These are phyloP conservation scores for Geodia barretti DNA, from an alignment of 37 sponge, comb jelly and placozoan species.

Conservation along the genomic window DNA sequence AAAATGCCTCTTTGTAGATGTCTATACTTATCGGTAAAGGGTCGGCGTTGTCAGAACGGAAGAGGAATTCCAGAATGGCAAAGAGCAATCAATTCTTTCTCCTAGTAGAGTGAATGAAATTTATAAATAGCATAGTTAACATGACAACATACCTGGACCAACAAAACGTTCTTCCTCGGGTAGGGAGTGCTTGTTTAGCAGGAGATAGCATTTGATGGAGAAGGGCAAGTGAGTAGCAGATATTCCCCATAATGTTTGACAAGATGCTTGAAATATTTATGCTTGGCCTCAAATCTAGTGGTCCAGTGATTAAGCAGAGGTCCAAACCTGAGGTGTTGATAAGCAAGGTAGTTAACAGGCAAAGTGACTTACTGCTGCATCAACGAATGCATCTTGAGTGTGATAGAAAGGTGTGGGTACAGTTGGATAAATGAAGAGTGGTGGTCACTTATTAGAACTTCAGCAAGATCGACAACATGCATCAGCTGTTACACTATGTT, in stretches of 20 bases:
- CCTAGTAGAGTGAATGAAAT: too few relatives aligned
- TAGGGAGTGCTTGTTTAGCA: not conserved
- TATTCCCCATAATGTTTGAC: constrained; percentile 2
- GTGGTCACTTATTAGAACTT: constrained; percentile 3
- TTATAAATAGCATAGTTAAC: too few relatives aligned
- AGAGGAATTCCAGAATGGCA: too few relatives aligned
- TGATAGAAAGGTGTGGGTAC: not conserved
- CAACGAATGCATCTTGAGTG: constrained; percentile 11
- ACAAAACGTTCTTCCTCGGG: not conserved
- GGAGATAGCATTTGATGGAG: not conserved
- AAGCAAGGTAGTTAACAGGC: not conserved
- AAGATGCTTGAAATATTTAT: constrained; percentile 16
- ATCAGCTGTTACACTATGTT: too few relatives aligned
- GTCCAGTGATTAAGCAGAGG: not conserved
- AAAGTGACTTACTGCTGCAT: too few relatives aligned
- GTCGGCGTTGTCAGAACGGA: too few relatives aligned
- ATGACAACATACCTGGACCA: constrained; percentile 11
- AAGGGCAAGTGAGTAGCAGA: not conserved
- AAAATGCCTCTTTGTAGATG: too few relatives aligned
- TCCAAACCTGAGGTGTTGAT: not conserved
- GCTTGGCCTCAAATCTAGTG: not conserved
- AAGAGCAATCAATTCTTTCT: too few relatives aligned
- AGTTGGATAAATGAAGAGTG: not conserved
- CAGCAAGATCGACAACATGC: too few relatives aligned
- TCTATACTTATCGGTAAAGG: too few relatives aligned